Evolutionary conservation across 2,888 invertebrate species (phyloP), one percentile per base, ranked within the genome.

Genomic region (Clepsis dumicolana): DNA sequence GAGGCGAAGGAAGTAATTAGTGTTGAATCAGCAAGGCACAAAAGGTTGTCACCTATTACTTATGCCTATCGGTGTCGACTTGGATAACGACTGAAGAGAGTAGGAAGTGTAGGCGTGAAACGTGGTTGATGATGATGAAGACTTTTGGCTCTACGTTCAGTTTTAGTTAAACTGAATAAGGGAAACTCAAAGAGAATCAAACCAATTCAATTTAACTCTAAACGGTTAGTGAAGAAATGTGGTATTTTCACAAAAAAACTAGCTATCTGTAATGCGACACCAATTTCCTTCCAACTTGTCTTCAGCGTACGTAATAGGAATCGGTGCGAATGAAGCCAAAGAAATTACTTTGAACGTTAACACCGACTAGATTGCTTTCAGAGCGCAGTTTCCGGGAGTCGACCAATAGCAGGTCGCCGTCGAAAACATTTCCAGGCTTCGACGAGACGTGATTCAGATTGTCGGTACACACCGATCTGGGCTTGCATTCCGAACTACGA

Each of bases 261-360:
- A 5, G 2, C 21, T 56, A n/a, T 56, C 24, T 57, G 38, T 41
- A n/a, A 41, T 14, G 35, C 21, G 7, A 24, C 32, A 21, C 54
- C 38, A 27, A 54, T 56, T 25, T 35, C 24, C 25, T 29, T 35
- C 62, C 48, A 4, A 54, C 44, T 62, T 70, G 70, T 65, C 59
- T 73, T 71, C 71, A 70, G 53, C 57, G 64, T 61, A 67, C 67
- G 64, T 67, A 67, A 61, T 67, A 66, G 53, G 53, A 24, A 62
- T 80, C 77, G 60, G 74, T 71, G 73, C 75, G 76, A 74, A 73
- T 68, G 84, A 86, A 87, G 85, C 83, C 83, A 84, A 86, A 89
- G 86, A 88, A 89, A 87, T 88, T 86, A 86, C 86, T 83, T 81
- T 79, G 81, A 84, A 83, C 86, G 83, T 86, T 87, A 87, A 85